Conservation (phyloP, 2,113 vertebrate species). For the Anseranas semipalmata region DNA sequence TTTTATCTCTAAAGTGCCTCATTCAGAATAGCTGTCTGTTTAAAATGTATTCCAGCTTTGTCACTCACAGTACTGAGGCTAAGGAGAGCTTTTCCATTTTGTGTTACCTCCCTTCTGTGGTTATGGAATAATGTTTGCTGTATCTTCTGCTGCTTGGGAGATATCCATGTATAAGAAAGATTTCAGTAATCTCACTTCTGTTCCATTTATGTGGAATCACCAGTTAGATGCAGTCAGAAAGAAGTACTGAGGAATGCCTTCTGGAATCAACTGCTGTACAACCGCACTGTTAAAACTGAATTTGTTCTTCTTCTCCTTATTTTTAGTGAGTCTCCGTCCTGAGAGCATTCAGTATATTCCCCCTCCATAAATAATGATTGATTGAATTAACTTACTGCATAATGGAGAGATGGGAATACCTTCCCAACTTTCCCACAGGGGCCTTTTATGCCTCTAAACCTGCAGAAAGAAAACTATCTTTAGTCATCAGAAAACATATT, state of each 20-base stretch:
- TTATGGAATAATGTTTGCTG: accelerated
- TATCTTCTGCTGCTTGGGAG: not conserved
- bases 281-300: not conserved
- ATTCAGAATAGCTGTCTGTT: not conserved
- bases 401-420: not conserved
- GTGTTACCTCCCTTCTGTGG: not conserved
- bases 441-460: not conserved
- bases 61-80: not conserved
- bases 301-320: not conserved
- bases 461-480: not conserved
- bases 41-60: not conserved
- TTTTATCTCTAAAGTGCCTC: not conserved
- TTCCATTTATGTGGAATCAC: not conserved
- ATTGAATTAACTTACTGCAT: not conserved
- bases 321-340: not conserved
- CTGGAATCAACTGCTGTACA: not conserved
- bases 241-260: not conserved
- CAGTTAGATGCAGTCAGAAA: not conserved
- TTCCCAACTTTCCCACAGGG: not conserved
- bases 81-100: not conserved
- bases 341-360: not conserved
- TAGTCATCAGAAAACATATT: not conserved
- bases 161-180: not conserved
- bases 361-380: not conserved
- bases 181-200: not conserved